Evolutionary conservation across 2,888 invertebrate species (phyloP), one percentile per base, ranked within the genome.

Genomic region (Dasysyrphus tricinctus): DNA sequence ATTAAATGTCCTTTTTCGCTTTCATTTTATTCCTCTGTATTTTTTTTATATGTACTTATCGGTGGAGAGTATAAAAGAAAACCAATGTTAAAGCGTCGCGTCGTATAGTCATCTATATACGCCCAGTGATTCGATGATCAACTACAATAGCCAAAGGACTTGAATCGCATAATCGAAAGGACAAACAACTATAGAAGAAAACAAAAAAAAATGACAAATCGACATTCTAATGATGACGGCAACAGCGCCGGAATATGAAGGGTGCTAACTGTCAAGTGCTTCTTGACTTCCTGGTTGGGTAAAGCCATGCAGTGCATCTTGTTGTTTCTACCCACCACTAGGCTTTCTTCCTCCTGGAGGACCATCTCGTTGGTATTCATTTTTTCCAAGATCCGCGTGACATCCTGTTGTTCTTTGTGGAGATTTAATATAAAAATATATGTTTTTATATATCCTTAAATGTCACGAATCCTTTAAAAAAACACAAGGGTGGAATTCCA

Each of bases 1-100:
- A 80, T 83, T 79, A 80, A 87, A 87, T 87, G 87, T 83, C 87
- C 87, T 83, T 87, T 81, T 80, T 76, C 70, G 54, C 76, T 69
- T 75, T 65, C 63, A 70, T 72, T 57, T 29, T n/a, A 29, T 39
- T 32, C 4, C 37, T 12, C 6, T 32, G 24, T 56, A 9, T 69
- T 37, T 24, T 44, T 6, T 42, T 24, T 51, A 2, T 1, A 63
- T 56, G 34, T 29, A 14, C 49, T 24, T 51, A 70, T 61, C 51
- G 42, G 32, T 34, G 69, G 57, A 47, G 56, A 65, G 14, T 24
- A 59, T 57, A 54, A 65, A 77, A 78, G 59, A 44, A 78, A 78
- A 47, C 42, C 44, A 39, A 44, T 39, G 47, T 49, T 51, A 65
- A 63, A 57, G 44, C 49, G 42, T 12, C 54, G 29, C 51, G 24